Evolutionary conservation across 2,113 vertebrate species (phyloP).

Genomic region (Atherinomorus stipes): DNA sequence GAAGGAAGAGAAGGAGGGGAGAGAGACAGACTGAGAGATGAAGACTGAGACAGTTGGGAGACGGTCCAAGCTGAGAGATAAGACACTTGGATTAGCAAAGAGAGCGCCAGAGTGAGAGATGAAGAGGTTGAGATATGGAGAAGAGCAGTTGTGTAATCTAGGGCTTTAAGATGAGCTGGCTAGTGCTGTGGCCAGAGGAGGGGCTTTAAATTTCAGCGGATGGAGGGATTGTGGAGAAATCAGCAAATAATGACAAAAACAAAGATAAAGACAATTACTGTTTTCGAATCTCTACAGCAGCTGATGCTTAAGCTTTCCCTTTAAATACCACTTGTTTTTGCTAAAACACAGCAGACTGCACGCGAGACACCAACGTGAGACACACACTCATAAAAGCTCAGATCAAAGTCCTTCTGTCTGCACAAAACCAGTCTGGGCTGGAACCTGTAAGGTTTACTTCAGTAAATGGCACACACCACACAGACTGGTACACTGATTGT

Average conservation of each 20-base stretch:
- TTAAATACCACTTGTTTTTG: slow-evolving; percentile 62
- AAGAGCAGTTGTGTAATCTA: slow-evolving; percentile 76
- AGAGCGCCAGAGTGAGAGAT: slow-evolving; percentile 67
- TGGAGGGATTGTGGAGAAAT: slow-evolving; percentile 52
- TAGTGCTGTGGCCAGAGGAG: slow-evolving; percentile 53
- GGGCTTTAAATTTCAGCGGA: slow-evolving; percentile 61
- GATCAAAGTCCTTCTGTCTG: slow-evolving; percentile 35
- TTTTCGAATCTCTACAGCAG: slow-evolving; percentile 56
- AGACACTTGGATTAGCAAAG: slow-evolving; percentile 71
- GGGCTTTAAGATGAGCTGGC: slow-evolving; percentile 66
- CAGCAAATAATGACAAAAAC: slow-evolving; percentile 63
- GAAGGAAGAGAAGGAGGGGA: neutral
- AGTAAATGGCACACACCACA: slow-evolving; percentile 28
- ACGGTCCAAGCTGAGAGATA: slow-evolving; percentile 70
- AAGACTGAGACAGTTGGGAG: slow-evolving; percentile 74
- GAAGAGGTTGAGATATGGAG: slow-evolving; percentile 72
- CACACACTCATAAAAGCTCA: slow-evolving; percentile 43
- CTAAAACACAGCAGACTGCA: slow-evolving; percentile 31
- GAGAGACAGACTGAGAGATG: slow-evolving; percentile 1
- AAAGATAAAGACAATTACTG: slow-evolving; percentile 68
- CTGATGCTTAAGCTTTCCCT: slow-evolving; percentile 53
- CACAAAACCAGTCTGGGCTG: slow-evolving; percentile 26
- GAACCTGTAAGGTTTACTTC: slow-evolving; percentile 45
- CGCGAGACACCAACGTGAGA: slow-evolving; percentile 14
- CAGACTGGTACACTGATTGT: slow-evolving; percentile 31